Conservation (phyloP, 1,140 invertebrate species). For the Maniola jurtina region DNA sequence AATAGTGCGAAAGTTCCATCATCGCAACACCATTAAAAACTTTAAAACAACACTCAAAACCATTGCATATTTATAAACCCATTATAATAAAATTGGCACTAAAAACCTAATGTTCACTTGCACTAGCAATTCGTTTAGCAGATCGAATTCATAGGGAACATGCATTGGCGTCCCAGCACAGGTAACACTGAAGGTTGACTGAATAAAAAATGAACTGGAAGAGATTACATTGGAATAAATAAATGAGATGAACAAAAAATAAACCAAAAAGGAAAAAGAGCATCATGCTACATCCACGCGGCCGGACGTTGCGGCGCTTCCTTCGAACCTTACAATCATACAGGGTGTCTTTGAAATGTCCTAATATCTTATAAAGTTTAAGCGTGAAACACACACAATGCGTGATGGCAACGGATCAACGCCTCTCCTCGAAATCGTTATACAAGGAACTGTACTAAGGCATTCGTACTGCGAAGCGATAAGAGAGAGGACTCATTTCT, state of each 20-base stretch:
- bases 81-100: background rate
- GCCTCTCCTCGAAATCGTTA: too few relatives aligned
- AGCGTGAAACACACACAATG: too few relatives aligned
- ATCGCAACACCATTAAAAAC: conserved; percentile 50
- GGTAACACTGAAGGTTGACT: conserved; percentile 78
- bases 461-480: too few relatives aligned
- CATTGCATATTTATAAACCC: conserved; percentile 33
- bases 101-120: background rate
- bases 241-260: conserved; percentile 79
- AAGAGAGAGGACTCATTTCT: too few relatives aligned
- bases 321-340: conserved; percentile 56
- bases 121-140: conserved; percentile 30
- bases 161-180: conserved; percentile 71
- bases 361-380: conserved; percentile 6
- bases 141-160: conserved; percentile 46
- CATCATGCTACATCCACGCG: conserved; percentile 76
- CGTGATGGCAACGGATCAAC: too few relatives aligned
- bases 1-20: conserved; percentile 74
- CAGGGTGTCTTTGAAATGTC: conserved; percentile 50
- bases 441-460: too few relatives aligned
- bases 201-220: conserved; percentile 78
- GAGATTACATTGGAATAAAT: conserved; percentile 80
- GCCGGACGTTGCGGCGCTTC: conserved; percentile 77
- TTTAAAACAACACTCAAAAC: conserved; percentile 20
- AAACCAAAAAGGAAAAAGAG: conserved; percentile 74